Conservation (phyloP, 2,888 invertebrate species). For the Rambutsinella grinnellia region DNA sequence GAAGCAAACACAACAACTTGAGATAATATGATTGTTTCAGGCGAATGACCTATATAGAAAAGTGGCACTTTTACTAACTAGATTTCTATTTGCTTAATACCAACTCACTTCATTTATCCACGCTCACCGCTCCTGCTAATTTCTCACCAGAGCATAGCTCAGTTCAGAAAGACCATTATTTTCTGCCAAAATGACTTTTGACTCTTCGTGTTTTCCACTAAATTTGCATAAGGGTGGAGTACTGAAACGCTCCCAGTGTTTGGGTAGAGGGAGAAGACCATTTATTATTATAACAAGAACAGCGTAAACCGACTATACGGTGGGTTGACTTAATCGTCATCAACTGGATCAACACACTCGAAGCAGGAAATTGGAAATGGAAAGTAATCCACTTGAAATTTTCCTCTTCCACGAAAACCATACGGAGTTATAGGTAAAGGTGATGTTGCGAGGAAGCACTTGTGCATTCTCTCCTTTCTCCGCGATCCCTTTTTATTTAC, state of each 20-base stretch:
- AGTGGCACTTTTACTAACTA: background rate
- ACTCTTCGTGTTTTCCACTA: no score
- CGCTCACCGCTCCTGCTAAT: background rate
- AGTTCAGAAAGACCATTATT: background rate
- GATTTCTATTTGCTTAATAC: background rate
- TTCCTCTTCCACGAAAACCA: background rate
- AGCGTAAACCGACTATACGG: background rate
- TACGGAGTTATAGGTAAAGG: no score
- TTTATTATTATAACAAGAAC: background rate
- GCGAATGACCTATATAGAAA: background rate
- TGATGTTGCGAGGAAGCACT: no score
- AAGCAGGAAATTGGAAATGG: background rate
- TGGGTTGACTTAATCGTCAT: background rate
- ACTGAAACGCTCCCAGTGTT: background rate
- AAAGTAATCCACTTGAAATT: background rate
- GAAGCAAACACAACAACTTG: no score
- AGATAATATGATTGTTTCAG: background rate
- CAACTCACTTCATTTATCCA: background rate
- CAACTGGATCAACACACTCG: background rate
- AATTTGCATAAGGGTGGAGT: background rate
- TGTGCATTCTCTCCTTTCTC: background rate
- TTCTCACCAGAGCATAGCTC: no score
- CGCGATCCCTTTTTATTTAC: background rate
- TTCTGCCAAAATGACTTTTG: constrained; percentile 26
- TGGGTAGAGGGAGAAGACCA: background rate